A percentile compares a stretch with the other conserved stretches of the same genome.
phyloP scores from a whole-genome alignment of 2,113 vertebrate species.

The Apus apus region DNA sequence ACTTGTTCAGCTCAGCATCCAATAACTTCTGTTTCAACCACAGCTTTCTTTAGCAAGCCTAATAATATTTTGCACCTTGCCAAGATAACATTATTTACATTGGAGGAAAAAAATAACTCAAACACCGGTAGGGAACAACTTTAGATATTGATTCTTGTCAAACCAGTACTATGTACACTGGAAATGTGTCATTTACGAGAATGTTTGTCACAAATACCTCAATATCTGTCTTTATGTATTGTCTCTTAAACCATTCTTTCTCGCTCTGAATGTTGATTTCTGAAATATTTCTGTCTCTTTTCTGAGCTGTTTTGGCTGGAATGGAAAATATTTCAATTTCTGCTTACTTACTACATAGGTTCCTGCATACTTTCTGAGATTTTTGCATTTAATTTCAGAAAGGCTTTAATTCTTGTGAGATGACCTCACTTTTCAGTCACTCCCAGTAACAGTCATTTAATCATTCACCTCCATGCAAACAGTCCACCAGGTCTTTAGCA shows the following conservation, averaged over 20 bases:
- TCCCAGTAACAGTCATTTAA: conserved; percentile 53
- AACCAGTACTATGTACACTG: neutral
- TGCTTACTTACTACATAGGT: neutral
- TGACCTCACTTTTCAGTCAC: conserved; percentile 37
- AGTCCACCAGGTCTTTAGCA: conserved; percentile 73
- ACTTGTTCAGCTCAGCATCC: neutral
- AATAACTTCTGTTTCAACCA: neutral
- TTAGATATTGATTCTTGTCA: neutral
- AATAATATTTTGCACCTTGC: neutral
- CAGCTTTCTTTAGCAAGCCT: neutral
- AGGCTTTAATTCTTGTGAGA: conserved; percentile 51
- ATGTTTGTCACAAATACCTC: neutral
- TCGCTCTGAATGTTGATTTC: neutral
- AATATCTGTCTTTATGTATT: neutral
- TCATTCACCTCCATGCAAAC: conserved; percentile 61
- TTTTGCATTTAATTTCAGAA: conserved; percentile 58
- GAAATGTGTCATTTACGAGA: neutral
- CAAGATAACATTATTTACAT: neutral
- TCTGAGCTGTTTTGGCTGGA: neutral
- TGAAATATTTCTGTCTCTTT: conserved; percentile 10
- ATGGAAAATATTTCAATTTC: neutral
- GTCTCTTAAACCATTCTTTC: neutral
- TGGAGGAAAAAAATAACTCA: neutral
- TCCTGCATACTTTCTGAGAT: neutral
- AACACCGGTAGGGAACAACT: neutral